phyloP scores from a whole-genome alignment of 2,113 vertebrate species.

The Mirza zaza region DNA sequence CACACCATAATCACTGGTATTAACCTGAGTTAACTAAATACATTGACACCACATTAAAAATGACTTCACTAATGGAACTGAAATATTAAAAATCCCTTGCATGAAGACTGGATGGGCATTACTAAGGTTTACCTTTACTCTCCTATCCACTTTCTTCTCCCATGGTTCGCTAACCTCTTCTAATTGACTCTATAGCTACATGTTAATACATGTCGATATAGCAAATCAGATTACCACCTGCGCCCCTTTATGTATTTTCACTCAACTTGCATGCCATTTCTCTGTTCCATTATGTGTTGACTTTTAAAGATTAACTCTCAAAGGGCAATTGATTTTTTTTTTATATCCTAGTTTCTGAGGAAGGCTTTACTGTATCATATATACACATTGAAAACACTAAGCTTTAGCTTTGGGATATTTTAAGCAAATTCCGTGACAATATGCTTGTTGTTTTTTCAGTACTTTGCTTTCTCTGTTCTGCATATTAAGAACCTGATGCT shows the following conservation, averaged over 20 bases:
- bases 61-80: not conserved
- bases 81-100: not conserved
- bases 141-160: not conserved
- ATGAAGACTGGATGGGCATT: not conserved
- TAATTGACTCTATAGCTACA: not conserved
- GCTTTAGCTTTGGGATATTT: constrained; percentile 29
- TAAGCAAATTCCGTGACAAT: constrained; percentile 52
- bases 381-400: not conserved
- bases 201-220: not conserved
- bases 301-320: constrained; percentile 54
- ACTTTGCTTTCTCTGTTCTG: constrained; percentile 47
- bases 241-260: not conserved
- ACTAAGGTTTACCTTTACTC: not conserved
- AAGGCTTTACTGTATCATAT: not conserved
- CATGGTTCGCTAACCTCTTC: not conserved
- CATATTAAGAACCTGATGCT: constrained; percentile 51
- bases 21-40: not conserved
- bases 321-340: constrained; percentile 17
- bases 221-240: not conserved
- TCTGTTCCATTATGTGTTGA: constrained; percentile 15
- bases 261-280: not conserved
- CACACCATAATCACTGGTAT: not conserved
- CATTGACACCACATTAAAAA: not conserved
- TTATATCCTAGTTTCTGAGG: not conserved
- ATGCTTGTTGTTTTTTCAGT: constrained; percentile 49